Conservation (phyloP, 2,113 vertebrate species). For the Tricholaema leucomelas region DNA sequence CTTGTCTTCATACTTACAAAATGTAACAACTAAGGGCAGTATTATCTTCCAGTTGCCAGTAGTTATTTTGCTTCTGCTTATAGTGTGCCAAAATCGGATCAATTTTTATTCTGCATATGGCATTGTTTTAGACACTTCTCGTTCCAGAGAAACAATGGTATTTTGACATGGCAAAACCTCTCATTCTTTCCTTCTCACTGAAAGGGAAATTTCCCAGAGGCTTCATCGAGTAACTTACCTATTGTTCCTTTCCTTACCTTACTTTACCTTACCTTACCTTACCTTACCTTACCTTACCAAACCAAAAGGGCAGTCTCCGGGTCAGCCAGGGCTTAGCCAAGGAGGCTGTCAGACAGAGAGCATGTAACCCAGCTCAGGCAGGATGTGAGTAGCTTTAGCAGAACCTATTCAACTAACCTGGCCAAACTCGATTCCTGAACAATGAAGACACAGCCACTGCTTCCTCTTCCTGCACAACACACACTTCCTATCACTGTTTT, state of each 20-base stretch:
- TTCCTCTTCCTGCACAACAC: neutral
- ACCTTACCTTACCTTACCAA: neutral
- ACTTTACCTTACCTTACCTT: no score
- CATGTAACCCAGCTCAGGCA: neutral
- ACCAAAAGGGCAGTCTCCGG: neutral
- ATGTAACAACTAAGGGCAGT: neutral
- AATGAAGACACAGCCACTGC: neutral
- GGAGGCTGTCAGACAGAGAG: neutral
- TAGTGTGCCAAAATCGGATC: neutral
- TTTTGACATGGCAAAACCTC: neutral
- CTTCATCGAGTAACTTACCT: neutral
- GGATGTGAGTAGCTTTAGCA: neutral
- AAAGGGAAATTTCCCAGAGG: neutral
- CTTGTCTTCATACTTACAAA: neutral
- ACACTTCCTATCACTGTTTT: neutral
- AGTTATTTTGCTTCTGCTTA: neutral
- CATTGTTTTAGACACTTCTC: neutral
- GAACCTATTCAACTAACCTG: neutral
- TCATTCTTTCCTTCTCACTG: neutral
- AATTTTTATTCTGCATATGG: neutral
- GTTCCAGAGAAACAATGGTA: neutral
- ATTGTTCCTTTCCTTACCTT: no score
- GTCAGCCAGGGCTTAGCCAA: neutral
- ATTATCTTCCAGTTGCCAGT: neutral
- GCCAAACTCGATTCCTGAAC: accelerated